Conservation (phyloP, 2,113 vertebrate species). For the Hystrix brachyura region DNA sequence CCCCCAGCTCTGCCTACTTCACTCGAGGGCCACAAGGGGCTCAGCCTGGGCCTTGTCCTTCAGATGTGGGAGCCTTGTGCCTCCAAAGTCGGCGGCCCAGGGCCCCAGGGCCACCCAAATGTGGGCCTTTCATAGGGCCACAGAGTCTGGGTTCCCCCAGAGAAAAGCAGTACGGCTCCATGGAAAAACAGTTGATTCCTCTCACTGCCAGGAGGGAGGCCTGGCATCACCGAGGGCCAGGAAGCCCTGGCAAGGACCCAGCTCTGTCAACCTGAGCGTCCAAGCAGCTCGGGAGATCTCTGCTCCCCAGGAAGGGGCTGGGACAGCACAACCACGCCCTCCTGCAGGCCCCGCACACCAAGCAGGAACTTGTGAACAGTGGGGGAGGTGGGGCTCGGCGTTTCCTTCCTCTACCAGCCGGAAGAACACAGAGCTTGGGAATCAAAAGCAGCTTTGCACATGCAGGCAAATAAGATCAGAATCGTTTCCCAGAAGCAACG, state of each 20-base stretch:
- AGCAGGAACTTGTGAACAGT: background rate
- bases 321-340: background rate
- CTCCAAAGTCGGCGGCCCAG: too few relatives aligned
- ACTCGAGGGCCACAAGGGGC: background rate
- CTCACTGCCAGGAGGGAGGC: background rate
- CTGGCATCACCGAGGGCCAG: background rate
- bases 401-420: background rate
- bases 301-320: too few relatives aligned
- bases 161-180: too few relatives aligned
- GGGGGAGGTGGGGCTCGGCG: background rate
- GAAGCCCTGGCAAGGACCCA: background rate
- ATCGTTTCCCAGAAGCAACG: background rate
- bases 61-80: background rate
- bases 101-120: background rate
- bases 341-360: background rate
- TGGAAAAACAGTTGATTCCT: fast-evolving
- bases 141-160: background rate
- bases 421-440: background rate
- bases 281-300: background rate
- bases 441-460: fast-evolving
- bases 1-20: background rate
- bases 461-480: fast-evolving
- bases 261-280: background rate
- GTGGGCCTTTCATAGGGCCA: too few relatives aligned
- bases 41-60: background rate